phyloP scores from a whole-genome alignment of 2,888 invertebrate species.

The Lasius platythorax region DNA sequence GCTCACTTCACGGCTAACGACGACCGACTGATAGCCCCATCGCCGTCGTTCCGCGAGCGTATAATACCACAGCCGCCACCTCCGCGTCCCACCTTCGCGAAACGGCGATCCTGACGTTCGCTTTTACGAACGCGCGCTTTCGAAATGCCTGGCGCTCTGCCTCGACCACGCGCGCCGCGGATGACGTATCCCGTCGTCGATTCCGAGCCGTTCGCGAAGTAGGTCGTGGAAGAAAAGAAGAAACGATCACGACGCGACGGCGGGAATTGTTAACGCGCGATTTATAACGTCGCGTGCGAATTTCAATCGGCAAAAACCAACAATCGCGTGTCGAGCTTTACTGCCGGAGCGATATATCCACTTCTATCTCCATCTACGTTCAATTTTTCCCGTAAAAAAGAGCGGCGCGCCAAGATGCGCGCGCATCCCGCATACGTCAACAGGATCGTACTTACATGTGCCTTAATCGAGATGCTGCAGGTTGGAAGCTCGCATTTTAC shows the following conservation, averaged over 20 bases:
- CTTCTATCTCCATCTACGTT: conserved; percentile 39
- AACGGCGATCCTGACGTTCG: conserved; percentile 16
- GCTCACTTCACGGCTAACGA: conserved; percentile 57
- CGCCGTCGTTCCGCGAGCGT: conserved; percentile 22
- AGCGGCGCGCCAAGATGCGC: conserved; percentile 63
- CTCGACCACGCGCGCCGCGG: neutral
- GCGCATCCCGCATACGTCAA: conserved; percentile 57
- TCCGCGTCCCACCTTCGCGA: conserved; percentile 20
- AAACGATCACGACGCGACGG: neutral
- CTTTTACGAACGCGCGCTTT: conserved; percentile 25
- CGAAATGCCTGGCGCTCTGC: conserved; percentile 39
- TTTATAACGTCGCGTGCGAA: conserved; percentile 30
- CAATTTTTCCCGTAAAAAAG: conserved; percentile 68
- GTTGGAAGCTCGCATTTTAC: neutral
- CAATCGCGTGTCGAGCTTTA: conserved; percentile 48
- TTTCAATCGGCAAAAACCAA: conserved; percentile 38
- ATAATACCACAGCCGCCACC: conserved; percentile 3
- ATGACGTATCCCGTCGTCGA: neutral
- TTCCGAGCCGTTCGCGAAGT: neutral
- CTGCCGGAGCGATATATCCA: conserved; percentile 13
- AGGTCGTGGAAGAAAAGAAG: neutral
- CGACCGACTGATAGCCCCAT: conserved; percentile 65
- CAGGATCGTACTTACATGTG: neutral
- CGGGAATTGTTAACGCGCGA: neutral
- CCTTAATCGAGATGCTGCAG: neutral